Percentiles rank a stretch among this genome's conserved stretches.
These are phyloP conservation scores for Smittia sp. DNA, from an alignment of 2,888 invertebrate species.

Conservation along the genomic window DNA sequence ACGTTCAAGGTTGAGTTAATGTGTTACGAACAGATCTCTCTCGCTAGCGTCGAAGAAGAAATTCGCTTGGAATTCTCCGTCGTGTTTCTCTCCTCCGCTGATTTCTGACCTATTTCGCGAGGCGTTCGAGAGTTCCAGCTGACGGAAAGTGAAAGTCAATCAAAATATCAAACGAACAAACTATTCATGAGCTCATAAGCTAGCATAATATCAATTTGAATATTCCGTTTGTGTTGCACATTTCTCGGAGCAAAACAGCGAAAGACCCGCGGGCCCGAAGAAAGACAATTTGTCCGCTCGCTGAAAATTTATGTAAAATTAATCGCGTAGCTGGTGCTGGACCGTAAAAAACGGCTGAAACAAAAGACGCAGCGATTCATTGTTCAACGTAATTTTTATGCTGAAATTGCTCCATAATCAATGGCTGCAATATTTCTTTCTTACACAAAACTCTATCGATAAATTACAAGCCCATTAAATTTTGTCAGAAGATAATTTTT, in stretches of 20 bases:
- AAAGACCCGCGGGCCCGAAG: neutral
- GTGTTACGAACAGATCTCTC: neutral
- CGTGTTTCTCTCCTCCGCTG: neutral
- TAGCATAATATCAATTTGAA: constrained; percentile 1
- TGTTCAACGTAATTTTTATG: neutral
- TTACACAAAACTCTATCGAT: neutral
- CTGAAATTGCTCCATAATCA: neutral
- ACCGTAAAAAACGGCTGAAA: neutral
- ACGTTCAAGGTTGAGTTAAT: neutral
- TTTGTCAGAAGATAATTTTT: neutral
- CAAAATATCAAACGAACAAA: neutral
- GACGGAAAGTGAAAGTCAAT: neutral
- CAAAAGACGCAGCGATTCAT: neutral
- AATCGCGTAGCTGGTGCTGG: neutral
- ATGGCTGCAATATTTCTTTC: neutral
- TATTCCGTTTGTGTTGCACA: neutral
- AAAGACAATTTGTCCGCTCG: neutral
- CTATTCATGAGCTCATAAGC: neutral
- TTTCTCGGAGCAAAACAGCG: neutral
- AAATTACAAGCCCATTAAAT: neutral
- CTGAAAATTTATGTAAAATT: neutral
- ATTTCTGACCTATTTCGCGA: constrained; percentile 1
- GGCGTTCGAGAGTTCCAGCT: neutral
- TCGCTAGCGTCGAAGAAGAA: constrained; percentile 2
- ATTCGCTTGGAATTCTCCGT: neutral